A percentile compares a stretch with the other conserved stretches of the same genome.
phyloP scores from a whole-genome alignment of 2,113 vertebrate genomes.

The Burhinus oedicnemus region DNA sequence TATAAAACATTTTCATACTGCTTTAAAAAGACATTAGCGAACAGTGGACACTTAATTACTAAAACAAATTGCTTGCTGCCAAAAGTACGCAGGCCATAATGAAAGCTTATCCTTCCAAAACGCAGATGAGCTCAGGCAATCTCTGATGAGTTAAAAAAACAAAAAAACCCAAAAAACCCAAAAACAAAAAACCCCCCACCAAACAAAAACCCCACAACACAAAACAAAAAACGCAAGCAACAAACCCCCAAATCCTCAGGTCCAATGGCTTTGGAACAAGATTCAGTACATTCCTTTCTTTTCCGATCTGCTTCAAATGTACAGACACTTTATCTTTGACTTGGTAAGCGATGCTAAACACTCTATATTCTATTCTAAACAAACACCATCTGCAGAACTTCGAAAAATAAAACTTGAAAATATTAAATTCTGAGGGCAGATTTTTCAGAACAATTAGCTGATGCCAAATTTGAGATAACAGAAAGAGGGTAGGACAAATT shows the following conservation, averaged over 20 bases:
- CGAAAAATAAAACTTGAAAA: background rate
- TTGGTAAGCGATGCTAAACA: background rate
- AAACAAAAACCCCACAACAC: background rate
- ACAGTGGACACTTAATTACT: background rate
- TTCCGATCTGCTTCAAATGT: constrained; percentile 13
- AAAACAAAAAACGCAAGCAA: background rate
- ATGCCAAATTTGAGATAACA: background rate
- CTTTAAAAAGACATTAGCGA: background rate
- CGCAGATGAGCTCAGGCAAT: background rate
- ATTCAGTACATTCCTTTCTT: constrained; percentile 24
- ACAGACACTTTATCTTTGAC: background rate
- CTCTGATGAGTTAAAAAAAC: background rate
- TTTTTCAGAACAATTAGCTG: background rate
- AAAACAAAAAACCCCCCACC: background rate
- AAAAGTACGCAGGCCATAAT: background rate
- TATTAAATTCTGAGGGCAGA: background rate
- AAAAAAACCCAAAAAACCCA: background rate
- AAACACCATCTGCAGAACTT: background rate
- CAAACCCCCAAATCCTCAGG: background rate
- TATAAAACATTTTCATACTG: background rate
- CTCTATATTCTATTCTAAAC: background rate
- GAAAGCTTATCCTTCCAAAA: background rate
- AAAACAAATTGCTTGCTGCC: constrained; percentile 16
- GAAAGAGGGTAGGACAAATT: background rate
- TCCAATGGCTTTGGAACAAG: background rate